phyloP scores from a whole-genome alignment of 2,113 vertebrate genomes.

The Hydrolagus affinis region DNA sequence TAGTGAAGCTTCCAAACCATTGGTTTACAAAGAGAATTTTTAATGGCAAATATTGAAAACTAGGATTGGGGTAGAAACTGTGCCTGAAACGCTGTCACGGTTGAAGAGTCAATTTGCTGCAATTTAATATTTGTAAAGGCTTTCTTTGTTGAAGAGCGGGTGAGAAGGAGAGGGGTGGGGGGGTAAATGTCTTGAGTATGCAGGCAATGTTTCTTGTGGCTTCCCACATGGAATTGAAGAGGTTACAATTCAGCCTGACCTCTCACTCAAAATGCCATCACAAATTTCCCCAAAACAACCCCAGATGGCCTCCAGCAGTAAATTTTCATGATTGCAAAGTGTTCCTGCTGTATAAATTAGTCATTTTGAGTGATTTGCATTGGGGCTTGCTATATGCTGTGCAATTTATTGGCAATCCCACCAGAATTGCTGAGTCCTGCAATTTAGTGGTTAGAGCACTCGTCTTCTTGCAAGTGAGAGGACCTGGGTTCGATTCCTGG shows the following conservation, averaged over 20 bases:
- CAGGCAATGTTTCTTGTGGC: background rate
- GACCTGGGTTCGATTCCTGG: too few relatives aligned
- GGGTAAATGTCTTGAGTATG: background rate
- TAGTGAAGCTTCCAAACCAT: background rate
- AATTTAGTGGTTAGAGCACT: too few relatives aligned
- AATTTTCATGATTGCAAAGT: background rate
- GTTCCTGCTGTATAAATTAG: background rate
- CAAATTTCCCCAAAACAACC: background rate
- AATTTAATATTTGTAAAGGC: background rate
- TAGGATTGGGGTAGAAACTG: background rate
- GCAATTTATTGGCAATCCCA: background rate
- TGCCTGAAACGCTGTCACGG: background rate
- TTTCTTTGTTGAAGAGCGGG: background rate
- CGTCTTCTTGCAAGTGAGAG: too few relatives aligned
- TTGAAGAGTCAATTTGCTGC: background rate
- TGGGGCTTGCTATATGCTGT: background rate
- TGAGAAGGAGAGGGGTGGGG: background rate
- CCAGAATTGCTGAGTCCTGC: background rate
- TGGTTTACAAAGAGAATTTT: background rate
- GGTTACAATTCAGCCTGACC: background rate
- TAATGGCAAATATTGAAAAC: background rate
- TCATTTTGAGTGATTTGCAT: background rate
- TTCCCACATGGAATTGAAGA: background rate
- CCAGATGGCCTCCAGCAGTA: background rate
- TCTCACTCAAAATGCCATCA: constrained; percentile 1